Conservation (phyloP, 2,888 invertebrate species). For the Poecilus cupreus region DNA sequence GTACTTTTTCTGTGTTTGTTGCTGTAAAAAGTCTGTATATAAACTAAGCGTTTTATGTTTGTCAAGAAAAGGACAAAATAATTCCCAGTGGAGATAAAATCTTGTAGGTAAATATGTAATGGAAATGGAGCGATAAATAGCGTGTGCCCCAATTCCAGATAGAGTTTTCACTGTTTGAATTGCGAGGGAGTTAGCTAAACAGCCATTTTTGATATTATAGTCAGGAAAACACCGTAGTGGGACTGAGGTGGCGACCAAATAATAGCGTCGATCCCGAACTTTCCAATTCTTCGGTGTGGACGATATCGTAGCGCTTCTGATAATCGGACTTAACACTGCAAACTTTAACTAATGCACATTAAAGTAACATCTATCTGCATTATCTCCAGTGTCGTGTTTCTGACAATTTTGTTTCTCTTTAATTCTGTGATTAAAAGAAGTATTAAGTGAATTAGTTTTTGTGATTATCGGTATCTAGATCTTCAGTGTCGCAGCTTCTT, state of each 20-base stretch:
- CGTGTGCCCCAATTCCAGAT: constrained; percentile 42
- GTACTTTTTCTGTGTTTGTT: background rate
- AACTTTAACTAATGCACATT: constrained; percentile 10
- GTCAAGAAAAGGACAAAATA: no score
- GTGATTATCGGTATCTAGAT: background rate
- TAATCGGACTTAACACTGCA: constrained; percentile 1
- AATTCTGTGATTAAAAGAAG: no score
- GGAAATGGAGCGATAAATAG: constrained; percentile 27
- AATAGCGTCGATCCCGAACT: constrained; percentile 64
- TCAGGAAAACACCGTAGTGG: constrained; percentile 68
- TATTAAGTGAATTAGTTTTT: background rate
- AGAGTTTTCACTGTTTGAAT: constrained; percentile 12
- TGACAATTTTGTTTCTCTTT: background rate
- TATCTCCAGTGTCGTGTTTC: background rate
- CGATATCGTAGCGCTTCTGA: constrained; percentile 45
- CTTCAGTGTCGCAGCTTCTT: no score
- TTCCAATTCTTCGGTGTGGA: constrained; percentile 56
- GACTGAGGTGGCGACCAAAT: constrained; percentile 68
- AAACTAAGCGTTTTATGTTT: background rate
- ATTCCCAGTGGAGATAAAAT: no score
- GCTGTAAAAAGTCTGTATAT: background rate
- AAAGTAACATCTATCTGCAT: background rate
- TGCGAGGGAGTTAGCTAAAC: background rate
- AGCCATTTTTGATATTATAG: constrained; percentile 59
- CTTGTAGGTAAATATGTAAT: background rate